Percentiles rank a stretch among this genome's conserved stretches.
Evolutionary conservation across 1,140 invertebrate genomes (phyloP).

Genomic region (Eupristina koningsbergeri): DNA sequence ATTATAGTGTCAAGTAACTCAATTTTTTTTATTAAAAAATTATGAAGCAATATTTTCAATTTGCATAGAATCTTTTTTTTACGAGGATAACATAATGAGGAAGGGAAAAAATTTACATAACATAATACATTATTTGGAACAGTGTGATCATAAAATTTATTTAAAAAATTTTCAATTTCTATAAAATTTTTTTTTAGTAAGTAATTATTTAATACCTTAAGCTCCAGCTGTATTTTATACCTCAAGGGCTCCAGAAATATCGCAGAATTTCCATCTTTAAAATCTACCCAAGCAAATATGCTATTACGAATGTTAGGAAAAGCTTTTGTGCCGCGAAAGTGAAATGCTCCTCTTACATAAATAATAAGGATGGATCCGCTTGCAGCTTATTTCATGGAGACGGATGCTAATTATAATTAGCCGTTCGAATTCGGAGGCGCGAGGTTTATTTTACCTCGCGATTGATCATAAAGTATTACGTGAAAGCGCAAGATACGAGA

Average conservation of each 20-base stretch:
- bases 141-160: no score
- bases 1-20: neutral
- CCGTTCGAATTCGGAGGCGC: neutral
- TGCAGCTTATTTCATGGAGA: neutral
- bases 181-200: no score
- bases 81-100: no score
- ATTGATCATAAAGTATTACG: slow-evolving; percentile 47
- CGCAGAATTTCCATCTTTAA: neutral
- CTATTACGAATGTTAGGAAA: neutral
- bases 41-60: no score
- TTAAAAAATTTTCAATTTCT: no score
- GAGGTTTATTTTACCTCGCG: slow-evolving; percentile 1
- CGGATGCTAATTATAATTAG: slow-evolving; percentile 29
- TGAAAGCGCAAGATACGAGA: neutral
- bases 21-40: neutral
- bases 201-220: neutral
- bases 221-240: neutral
- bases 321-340: neutral
- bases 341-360: neutral
- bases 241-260: neutral
- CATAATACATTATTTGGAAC: no score
- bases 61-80: no score
- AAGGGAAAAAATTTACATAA: no score
- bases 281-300: neutral
- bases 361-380: neutral